Conservation (phyloP, 2,888 invertebrate species). For the Heterodera filipjevi region DNA sequence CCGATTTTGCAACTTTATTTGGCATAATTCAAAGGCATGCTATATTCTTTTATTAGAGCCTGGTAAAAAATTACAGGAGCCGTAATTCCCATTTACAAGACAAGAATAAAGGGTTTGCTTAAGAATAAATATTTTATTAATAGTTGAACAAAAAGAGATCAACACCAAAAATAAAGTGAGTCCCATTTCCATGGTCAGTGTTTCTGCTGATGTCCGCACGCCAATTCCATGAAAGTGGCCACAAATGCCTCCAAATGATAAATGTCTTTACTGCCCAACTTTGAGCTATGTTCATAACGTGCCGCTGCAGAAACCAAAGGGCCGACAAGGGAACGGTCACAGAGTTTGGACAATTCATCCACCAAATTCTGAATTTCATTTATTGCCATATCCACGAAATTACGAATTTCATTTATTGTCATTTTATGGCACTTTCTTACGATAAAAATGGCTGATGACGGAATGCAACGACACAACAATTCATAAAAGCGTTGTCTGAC, state of each 20-base stretch:
- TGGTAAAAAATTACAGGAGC: too few relatives aligned
- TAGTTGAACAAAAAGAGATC: neutral
- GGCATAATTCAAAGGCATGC: too few relatives aligned
- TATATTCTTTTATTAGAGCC: too few relatives aligned
- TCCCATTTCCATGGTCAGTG: neutral
- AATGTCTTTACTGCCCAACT: slow-evolving; percentile 39
- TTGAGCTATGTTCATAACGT: slow-evolving; percentile 78
- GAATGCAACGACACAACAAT: slow-evolving; percentile 88
- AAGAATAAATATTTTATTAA: neutral
- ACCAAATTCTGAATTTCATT: slow-evolving; percentile 73
- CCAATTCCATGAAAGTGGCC: slow-evolving; percentile 19
- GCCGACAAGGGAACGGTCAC: slow-evolving; percentile 78
- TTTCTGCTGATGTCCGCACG: neutral
- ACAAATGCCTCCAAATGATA: slow-evolving; percentile 44
- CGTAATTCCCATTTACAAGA: too few relatives aligned
- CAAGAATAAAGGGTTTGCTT: too few relatives aligned
- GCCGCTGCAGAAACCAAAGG: slow-evolving; percentile 74
- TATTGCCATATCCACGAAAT: slow-evolving; percentile 73
- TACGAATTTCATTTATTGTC: slow-evolving; percentile 67
- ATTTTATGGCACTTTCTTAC: slow-evolving; percentile 50
- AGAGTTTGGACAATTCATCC: slow-evolving; percentile 82
- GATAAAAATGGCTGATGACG: slow-evolving; percentile 87
- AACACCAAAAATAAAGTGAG: neutral
- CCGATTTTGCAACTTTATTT: too few relatives aligned
- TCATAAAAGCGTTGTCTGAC: slow-evolving; percentile 89